Percentiles rank a stretch among this genome's conserved stretches.
These are phyloP conservation scores for Euura lappo DNA, from an alignment of 1,140 invertebrate genomes.

Conservation along the genomic window DNA sequence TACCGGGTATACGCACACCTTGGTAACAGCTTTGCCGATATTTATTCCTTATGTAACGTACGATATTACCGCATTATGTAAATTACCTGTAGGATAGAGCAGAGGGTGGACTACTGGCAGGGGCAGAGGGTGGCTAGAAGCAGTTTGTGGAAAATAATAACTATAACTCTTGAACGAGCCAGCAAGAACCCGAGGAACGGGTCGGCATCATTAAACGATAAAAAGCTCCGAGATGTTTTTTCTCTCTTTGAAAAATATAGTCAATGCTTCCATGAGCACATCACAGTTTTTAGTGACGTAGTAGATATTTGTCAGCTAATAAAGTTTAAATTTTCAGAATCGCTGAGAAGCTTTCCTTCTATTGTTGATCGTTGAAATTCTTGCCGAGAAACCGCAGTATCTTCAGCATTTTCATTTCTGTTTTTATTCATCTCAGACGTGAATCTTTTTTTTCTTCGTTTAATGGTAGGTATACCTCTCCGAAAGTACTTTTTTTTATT, in stretches of 20 bases:
- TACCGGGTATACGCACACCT: not conserved
- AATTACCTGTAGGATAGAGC: conserved; percentile 5
- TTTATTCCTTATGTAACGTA: conserved; percentile 10
- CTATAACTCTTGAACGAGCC: conserved; percentile 9
- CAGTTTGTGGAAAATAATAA: conserved; percentile 12
- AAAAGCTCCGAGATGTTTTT: not conserved
- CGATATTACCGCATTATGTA: conserved; percentile 15
- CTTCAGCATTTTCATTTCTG: not conserved
- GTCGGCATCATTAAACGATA: conserved; percentile 9
- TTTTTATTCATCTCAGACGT: not conserved
- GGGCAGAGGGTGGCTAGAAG: not conserved
- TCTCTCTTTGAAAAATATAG: not conserved
- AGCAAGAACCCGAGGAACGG: too few species aligned
- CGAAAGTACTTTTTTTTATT: not conserved
- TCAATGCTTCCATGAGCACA: not conserved
- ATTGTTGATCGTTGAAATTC: not conserved
- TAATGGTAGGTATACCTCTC: not conserved
- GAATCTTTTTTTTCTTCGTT: not conserved
- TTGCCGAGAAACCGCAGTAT: not conserved
- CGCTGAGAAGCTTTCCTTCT: too few species aligned
- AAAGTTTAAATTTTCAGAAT: too few species aligned
- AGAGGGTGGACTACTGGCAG: not conserved
- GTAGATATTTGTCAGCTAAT: too few species aligned
- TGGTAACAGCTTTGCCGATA: conserved; percentile 14
- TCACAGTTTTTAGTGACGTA: not conserved